Conservation (phyloP, 2,797 vertebrate genomes). For the Tapirus indicus region DNA sequence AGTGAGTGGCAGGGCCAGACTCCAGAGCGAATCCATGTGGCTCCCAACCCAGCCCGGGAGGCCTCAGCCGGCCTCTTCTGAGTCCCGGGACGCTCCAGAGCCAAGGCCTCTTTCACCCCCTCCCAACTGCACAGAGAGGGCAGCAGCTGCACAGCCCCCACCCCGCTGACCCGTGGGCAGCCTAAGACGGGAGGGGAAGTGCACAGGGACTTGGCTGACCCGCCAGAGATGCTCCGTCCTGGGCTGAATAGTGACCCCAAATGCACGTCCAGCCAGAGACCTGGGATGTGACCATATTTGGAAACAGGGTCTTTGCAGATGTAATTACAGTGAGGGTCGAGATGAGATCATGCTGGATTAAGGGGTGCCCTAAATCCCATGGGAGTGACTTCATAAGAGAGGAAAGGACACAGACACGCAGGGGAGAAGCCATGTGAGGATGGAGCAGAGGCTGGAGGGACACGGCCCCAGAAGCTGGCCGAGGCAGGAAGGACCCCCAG, state of each 20-base stretch:
- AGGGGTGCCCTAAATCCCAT: neutral
- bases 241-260: neutral
- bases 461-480: rapidly evolving
- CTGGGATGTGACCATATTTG: neutral
- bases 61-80: neutral
- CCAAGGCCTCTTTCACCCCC: neutral
- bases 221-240: neutral
- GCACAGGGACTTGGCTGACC: neutral
- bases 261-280: neutral
- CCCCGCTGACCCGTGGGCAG: neutral
- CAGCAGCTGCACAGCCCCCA: too few species aligned
- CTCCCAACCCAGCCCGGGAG: neutral
- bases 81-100: neutral
- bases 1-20: neutral
- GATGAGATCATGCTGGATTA: rapidly evolving
- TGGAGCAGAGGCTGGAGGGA: neutral
- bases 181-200: neutral
- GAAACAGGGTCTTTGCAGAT: neutral
- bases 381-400: neutral
- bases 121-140: neutral
- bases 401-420: neutral
- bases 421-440: neutral
- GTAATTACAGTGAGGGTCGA: too few species aligned
- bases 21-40: neutral
- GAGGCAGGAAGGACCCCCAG: neutral